These are phyloP conservation scores for Melipona bicolor DNA, from an alignment of 2,888 invertebrate genomes.

Conservation along the genomic window DNA sequence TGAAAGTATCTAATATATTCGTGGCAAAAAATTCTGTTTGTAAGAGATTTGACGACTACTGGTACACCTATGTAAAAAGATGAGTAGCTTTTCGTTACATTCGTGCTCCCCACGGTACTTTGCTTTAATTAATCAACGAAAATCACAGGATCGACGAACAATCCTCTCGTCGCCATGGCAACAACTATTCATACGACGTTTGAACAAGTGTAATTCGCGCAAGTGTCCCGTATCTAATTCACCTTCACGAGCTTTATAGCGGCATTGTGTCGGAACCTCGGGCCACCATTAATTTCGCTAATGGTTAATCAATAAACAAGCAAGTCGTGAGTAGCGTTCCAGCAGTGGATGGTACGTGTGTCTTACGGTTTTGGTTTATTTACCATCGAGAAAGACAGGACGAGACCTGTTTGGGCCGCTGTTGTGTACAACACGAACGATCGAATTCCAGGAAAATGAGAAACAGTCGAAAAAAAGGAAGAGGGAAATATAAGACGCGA, in stretches of 20 bases:
- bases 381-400: background rate
- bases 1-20: background rate
- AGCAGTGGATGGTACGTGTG: conserved; percentile 44
- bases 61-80: background rate
- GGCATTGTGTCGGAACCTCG: conserved; percentile 69
- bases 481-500: conserved; percentile 23
- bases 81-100: background rate
- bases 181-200: conserved; percentile 32
- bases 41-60: background rate
- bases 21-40: background rate
- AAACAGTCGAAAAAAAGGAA: conserved; percentile 7
- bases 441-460: conserved; percentile 22
- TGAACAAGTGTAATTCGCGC: conserved; percentile 57
- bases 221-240: conserved; percentile 66
- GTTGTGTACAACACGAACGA: conserved; percentile 9
- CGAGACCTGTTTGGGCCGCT: conserved; percentile 52
- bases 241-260: conserved; percentile 63
- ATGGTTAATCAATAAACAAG: conserved; percentile 81
- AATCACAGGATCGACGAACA: conserved; percentile 32
- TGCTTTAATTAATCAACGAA: conserved; percentile 13
- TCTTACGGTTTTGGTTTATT: conserved; percentile 56
- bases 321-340: conserved; percentile 64
- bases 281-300: conserved; percentile 80
- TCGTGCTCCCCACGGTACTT: background rate
- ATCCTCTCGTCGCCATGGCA: conserved; percentile 16